A percentile compares a stretch with the other conserved stretches of the same genome.
Evolutionary conservation across 2,888 invertebrate genomes (phyloP).

Genomic region (Yponomeuta evonymella): DNA sequence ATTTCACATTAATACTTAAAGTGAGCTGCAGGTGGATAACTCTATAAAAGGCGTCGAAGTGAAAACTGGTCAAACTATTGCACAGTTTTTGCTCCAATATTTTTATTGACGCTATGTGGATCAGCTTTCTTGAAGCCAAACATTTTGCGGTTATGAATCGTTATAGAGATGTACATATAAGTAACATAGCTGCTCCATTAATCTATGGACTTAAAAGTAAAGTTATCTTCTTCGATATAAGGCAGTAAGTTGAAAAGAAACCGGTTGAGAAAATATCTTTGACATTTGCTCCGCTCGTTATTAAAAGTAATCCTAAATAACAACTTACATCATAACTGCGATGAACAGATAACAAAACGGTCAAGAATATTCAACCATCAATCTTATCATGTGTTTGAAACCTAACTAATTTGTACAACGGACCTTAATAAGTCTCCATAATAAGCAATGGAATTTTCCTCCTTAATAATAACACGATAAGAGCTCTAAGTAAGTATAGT

Average conservation of each 20-base stretch:
- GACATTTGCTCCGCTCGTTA: neutral
- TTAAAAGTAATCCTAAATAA: neutral
- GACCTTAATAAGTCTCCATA: neutral
- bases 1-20: neutral
- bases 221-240: neutral
- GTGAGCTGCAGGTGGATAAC: neutral
- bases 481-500: neutral
- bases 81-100: conserved; percentile 11
- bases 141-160: neutral
- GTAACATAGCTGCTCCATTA: neutral
- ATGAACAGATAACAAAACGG: neutral
- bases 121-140: conserved; percentile 11
- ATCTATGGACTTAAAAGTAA: neutral
- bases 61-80: conserved; percentile 7
- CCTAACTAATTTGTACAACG: conserved; percentile 19
- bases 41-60: conserved; percentile 10
- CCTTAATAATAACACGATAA: neutral
- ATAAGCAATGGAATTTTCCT: neutral
- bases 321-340: neutral
- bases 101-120: conserved; percentile 7
- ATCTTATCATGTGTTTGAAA: conserved; percentile 46
- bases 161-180: neutral
- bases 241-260: neutral
- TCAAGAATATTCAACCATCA: neutral
- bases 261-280: neutral